These are phyloP conservation scores for Acrocyrtus sp. DNA, from an alignment of 2,888 invertebrate species.

Conservation along the genomic window DNA sequence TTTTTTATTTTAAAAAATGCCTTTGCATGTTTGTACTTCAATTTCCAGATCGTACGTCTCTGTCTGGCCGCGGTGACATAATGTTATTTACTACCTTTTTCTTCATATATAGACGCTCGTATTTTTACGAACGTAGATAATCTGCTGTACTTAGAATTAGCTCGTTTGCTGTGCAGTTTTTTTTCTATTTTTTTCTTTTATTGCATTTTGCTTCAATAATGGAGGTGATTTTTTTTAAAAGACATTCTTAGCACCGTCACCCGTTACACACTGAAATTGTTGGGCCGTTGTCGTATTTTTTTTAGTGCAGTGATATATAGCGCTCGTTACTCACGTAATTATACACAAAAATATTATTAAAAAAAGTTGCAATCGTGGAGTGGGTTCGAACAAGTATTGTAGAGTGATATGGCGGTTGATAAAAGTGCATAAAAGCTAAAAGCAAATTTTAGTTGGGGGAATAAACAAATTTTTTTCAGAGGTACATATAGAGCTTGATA, in stretches of 20 bases:
- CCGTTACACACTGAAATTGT: no score
- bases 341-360: no score
- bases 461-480: not conserved
- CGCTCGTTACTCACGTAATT: not conserved
- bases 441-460: not conserved
- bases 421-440: no score
- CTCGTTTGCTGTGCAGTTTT: not conserved
- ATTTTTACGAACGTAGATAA: constrained; percentile 5
- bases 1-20: no score
- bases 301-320: not conserved
- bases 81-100: no score
- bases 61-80: not conserved
- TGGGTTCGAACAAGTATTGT: not conserved
- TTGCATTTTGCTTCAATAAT: not conserved
- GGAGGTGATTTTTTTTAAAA: not conserved
- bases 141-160: constrained; percentile 25
- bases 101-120: no score
- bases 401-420: not conserved
- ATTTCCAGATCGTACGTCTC: constrained; percentile 2
- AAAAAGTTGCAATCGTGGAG: no score
- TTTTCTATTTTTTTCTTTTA: not conserved
- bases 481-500: no score
- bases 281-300: not conserved
- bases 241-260: no score
- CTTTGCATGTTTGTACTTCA: not conserved